Evolutionary conservation across 2,888 invertebrate species (phyloP), one percentile per base, ranked within the genome.

Genomic region (Sinodicranocentrus sp.): DNA sequence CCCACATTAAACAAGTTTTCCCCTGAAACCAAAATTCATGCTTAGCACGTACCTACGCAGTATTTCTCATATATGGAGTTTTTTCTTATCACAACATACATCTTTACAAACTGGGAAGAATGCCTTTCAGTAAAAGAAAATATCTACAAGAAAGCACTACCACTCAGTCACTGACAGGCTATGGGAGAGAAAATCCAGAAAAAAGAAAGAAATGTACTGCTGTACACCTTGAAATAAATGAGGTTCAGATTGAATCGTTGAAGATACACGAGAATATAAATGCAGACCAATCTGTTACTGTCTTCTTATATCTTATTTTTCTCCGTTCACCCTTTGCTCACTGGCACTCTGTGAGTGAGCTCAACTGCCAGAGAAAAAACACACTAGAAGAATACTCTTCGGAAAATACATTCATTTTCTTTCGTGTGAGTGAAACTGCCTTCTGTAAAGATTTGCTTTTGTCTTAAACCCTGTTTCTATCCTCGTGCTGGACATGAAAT

Each of bases 271-370:
- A 63, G 76, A 82, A 76, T 70, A 76, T 63, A 82, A 76, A 82
- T 82, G 82, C 76, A 71, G 70, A 68, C 82, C 82, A 82, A 82
- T 82, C 82, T 82, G 82, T 82, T 76, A 82, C 82, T 82, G 82
- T 82, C 82, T 76, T 13, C 71, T 82, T 76, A 76, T 61, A 82
- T 82, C 82, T 75, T 73, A 25, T 39, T 71, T 33, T 33, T 57
- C 44, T 61, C 59, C n/a, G 13, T 39, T 26, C 33, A n/a, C 8
- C 17, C 44, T 28, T 61, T 44, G 17, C 67, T 39, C 10, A n/a
- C n/a, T n/a, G 26, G 68, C n/a, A 48, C 48, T 48, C n/a, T 59
- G 57, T 65, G 52, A 68, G 67, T 44, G 43, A 54, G 67, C 23
- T 77, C 57, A 68, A 67, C 28, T 77, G 65, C 75, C 67, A 77